Base-by-base conservation (phyloP, 2,797 vertebrate genomes). In the Intellagama lesueurii region DNA sequence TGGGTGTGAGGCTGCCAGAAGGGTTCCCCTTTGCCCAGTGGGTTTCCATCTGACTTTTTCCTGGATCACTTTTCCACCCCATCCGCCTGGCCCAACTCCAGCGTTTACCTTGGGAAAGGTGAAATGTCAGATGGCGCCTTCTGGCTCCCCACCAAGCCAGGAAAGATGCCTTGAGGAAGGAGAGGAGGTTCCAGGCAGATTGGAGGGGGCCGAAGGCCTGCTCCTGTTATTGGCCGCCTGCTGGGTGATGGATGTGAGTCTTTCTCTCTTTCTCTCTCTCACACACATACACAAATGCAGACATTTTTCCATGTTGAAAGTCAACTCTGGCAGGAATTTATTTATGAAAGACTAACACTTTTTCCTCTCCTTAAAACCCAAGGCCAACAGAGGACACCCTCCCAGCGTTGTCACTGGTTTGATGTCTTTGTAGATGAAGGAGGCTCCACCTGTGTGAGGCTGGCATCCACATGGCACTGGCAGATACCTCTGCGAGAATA, bases 221-320 rank as follows among this genome's bases (percentile, higher is more conserved):
- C 69, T 68, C 64, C 0, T 68, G 76, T 79, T 81, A 22, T 35
- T 89, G 92, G 87, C 85, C 70, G 75, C 0, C 0, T 88, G 70
- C 32, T 26, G 24, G 44, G 47, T 83, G 89, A 93, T 40, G 86
- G 94, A 28, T 64, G 40, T 40, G 40, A 3, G 40, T 40, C 40
- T 40, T 3, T 40, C 40, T 40, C 40, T 40, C 40, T 40, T 3
- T 40, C 40, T 40, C 40, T 40, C 40, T 40, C 40, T 40, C 40
- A 40, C 40, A 40, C 3, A 40, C 40, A 40, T 3, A 40, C 40
- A 40, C 40, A 40, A 40, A 3, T 1, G 40, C 16, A 2, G 87
- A n/a, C 16, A 1, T 88, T 94, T 95, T 94, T 95, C 95, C 91
- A 60, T 90, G 1, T 76, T 78, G 88, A 92, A 88, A 91, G 81